Evolutionary conservation across 2,888 invertebrate species (phyloP), one percentile per base, ranked within the genome.

Genomic region (Ormia ochracea): DNA sequence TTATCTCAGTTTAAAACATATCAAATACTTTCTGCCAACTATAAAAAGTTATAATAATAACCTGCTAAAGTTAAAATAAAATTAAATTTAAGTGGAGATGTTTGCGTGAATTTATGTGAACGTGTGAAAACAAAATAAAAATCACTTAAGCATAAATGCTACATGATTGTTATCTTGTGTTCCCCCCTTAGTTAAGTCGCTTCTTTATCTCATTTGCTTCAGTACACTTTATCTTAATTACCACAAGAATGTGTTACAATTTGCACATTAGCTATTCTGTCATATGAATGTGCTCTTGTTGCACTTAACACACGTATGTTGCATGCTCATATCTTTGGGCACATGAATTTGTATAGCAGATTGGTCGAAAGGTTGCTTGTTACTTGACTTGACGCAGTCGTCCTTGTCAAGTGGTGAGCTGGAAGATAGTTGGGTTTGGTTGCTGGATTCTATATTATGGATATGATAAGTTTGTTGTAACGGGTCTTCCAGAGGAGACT

Each of bases 161-260:
- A 80, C 76, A 80, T 76, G 80, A 80, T 80, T 76, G 69, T 80
- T 80, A 80, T 80, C 80, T 73, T 73, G 80, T 80, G 68, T 54
- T 73, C 43, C n/a, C 61, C 58, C 48, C 52, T 23, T 54, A 43
- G 48, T 73, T 59, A 79, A 81, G 76, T 79, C 73, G 56, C 58
- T 79, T 76, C 75, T 75, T 81, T 78, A 78, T 81, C 76, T 69
- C 69, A 82, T 82, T 80, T 80, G 56, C 72, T 72, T 68, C 36
- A 73, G 76, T 76, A 56, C 80, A 68, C 68, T 80, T 80, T 80
- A 80, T 80, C 80, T 80, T 80, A 80, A 80, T 80, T 80, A 69
- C 80, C 80, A 76, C 76, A 80, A 76, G 73, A 80, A 80, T 80
- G 80, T 80, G 80, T 80, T 80, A 80, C 76, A 80, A 80, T 80